Percentiles rank a stretch among this genome's conserved stretches.
phyloP scores from a whole-genome alignment of 1,140 invertebrate genomes.

The Andricus grossulariae region DNA sequence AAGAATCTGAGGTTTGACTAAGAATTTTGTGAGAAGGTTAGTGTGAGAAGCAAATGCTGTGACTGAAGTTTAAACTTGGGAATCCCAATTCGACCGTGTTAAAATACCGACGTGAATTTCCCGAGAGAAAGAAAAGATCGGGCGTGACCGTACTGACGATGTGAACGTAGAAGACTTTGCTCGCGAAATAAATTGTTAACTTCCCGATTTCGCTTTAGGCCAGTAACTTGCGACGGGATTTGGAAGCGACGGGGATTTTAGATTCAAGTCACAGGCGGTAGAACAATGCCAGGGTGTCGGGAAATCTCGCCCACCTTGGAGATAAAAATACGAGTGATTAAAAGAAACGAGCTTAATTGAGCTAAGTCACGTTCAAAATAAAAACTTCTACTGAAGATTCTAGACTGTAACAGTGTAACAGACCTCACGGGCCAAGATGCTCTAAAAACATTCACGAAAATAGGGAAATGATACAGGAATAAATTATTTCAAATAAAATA shows the following conservation, averaged over 20 bases:
- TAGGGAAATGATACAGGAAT: too few relatives aligned
- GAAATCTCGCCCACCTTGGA: conserved; percentile 28
- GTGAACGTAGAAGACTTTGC: conserved; percentile 36
- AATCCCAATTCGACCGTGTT: conserved; percentile 21
- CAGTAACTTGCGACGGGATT: conserved; percentile 36
- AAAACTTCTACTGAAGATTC: neutral
- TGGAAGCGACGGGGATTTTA: conserved; percentile 42
- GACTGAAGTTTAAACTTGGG: conserved; percentile 27
- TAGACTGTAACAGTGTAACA: too few relatives aligned
- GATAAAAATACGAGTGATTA: conserved; percentile 11
- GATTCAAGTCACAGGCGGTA: conserved; percentile 52
- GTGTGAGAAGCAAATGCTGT: conserved; percentile 5
- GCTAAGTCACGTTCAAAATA: neutral
- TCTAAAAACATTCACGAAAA: too few relatives aligned
- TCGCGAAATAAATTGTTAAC: conserved; percentile 63
- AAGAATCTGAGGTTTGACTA: too few relatives aligned
- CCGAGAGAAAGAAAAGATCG: conserved; percentile 53
- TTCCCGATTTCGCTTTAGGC: conserved; percentile 49
- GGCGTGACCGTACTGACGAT: conserved; percentile 59
- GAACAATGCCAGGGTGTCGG: conserved; percentile 51
- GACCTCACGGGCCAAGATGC: too few relatives aligned
- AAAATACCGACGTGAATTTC: conserved; percentile 36
- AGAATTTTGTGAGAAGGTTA: neutral
- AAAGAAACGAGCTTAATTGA: conserved; percentile 2
- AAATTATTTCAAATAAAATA: too few relatives aligned